Percentiles rank a stretch among this genome's conserved stretches.
Conservation (phyloP, 2,888 invertebrate species). For the Polydrusus pterygomalis region DNA sequence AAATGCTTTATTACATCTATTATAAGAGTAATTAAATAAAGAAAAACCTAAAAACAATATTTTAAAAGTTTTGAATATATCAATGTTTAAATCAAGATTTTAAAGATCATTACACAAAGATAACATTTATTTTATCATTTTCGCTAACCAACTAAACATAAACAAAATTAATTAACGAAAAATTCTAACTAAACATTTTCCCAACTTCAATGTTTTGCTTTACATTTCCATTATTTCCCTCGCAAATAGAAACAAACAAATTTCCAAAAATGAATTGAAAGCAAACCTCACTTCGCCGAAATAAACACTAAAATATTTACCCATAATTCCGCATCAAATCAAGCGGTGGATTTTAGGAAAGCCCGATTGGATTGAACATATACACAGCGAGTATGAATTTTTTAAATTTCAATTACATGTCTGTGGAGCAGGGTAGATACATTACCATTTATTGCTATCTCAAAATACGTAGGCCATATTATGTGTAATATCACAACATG, state of each 20-base stretch:
- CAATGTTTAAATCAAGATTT: neutral
- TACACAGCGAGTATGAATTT: constrained; percentile 33
- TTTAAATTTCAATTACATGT: constrained; percentile 37
- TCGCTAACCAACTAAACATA: neutral
- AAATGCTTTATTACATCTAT: no score
- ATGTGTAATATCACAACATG: neutral
- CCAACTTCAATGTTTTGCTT: constrained; percentile 12
- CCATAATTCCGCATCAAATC: constrained; percentile 34
- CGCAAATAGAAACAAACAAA: constrained; percentile 19
- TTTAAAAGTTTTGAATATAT: no score
- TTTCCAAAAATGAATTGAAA: constrained; percentile 28
- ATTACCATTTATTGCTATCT: constrained; percentile 27
- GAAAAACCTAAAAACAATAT: no score
- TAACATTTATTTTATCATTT: neutral
- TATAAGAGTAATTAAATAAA: no score
- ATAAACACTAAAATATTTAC: constrained; percentile 44
- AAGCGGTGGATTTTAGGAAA: constrained; percentile 36
- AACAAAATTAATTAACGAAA: neutral
- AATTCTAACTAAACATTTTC: constrained; percentile 3
- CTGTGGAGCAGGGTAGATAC: neutral
- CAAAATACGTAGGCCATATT: constrained; percentile 13
- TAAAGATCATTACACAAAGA: neutral
- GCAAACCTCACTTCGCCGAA: constrained; percentile 24
- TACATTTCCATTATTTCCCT: constrained; percentile 20
- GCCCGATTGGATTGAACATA: constrained; percentile 33